Conservation (phyloP, 2,888 invertebrate genomes). For the Erebia epiphron region DNA sequence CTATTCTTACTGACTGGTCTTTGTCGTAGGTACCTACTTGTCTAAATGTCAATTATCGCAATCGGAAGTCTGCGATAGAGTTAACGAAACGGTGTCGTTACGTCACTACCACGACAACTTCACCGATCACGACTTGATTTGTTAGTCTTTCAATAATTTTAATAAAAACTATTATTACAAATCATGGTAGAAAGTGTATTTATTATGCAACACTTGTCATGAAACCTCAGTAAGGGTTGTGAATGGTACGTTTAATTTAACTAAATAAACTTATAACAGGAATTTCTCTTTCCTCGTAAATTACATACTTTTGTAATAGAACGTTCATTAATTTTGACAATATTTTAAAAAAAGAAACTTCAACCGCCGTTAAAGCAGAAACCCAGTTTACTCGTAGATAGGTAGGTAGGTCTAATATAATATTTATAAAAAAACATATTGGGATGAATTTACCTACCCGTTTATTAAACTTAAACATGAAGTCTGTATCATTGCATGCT, state of each 20-base stretch:
- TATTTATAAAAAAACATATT: neutral
- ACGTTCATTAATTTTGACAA: neutral
- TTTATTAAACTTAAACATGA: neutral
- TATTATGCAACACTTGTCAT: constrained; percentile 24
- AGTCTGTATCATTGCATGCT: neutral
- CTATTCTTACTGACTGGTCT: too few species aligned
- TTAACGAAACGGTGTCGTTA: constrained; percentile 50
- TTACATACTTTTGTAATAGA: neutral
- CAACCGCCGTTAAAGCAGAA: neutral
- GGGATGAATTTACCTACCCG: neutral
- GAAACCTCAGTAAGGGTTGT: neutral
- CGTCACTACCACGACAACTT: constrained; percentile 45
- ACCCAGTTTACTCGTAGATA: too few species aligned
- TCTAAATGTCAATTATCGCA: too few species aligned
- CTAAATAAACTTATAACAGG: neutral
- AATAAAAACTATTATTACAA: constrained; percentile 23
- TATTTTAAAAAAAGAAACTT: neutral
- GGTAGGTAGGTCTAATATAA: too few species aligned
- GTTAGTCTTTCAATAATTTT: constrained; percentile 34
- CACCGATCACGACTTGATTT: constrained; percentile 32
- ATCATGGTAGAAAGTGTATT: constrained; percentile 33
- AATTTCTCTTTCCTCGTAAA: neutral
- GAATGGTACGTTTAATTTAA: neutral
- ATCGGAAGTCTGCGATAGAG: neutral
- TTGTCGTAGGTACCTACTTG: too few species aligned